Evolutionary conservation across 2,797 vertebrate genomes (phyloP).

Genomic region (Brachyalestes nurse): DNA sequence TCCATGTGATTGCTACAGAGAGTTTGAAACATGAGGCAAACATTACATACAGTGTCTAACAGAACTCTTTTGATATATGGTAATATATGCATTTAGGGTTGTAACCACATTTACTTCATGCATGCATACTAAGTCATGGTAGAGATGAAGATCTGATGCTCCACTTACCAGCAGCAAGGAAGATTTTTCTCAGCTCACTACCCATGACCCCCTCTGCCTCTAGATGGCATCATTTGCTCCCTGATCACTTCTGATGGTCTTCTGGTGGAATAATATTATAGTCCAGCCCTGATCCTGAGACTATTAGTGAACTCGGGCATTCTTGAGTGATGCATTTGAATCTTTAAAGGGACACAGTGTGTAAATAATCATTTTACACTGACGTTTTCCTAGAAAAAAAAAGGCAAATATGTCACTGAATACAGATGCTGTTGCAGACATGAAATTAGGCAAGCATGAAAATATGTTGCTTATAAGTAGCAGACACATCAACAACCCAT

Average conservation of each 20-base stretch:
- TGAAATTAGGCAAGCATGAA: neutral
- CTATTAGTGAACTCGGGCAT: neutral
- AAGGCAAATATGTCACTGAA: neutral
- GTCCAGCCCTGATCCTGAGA: neutral
- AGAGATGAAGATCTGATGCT: neutral
- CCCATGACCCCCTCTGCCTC: slow-evolving; percentile 44
- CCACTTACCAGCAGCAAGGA: neutral
- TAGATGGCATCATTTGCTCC: slow-evolving; percentile 62
- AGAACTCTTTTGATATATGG: too few species aligned
- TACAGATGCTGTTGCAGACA: neutral
- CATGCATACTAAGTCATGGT: too few species aligned
- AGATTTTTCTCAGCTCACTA: neutral
- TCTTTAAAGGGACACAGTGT: neutral
- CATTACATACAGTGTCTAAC: too few species aligned
- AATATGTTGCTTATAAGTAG: neutral
- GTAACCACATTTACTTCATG: too few species aligned
- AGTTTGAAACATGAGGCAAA: too few species aligned
- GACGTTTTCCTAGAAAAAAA: neutral
- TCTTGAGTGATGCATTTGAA: neutral
- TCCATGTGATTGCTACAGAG: too few species aligned
- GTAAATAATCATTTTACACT: neutral
- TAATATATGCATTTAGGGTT: too few species aligned
- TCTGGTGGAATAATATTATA: neutral
- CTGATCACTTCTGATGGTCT: slow-evolving; percentile 7
- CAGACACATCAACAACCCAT: neutral